Percentiles rank a stretch among this genome's conserved stretches.
phyloP scores from a whole-genome alignment of 2,888 invertebrate species.

The Athalia cordata region DNA sequence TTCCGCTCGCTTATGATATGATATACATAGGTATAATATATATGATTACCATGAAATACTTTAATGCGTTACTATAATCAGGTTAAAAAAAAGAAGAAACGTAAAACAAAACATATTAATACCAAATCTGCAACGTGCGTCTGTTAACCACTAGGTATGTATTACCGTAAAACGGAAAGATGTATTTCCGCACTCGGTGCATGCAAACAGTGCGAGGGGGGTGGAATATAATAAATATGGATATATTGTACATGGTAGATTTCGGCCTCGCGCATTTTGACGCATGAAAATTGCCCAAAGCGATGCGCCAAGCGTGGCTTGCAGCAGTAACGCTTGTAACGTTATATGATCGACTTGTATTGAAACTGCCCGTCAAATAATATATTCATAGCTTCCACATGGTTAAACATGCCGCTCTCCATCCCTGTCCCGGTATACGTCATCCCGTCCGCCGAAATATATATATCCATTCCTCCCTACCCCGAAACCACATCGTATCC shows the following conservation, averaged over 20 bases:
- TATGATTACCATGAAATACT: too few relatives aligned
- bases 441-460: conserved; percentile 37
- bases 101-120: too few relatives aligned
- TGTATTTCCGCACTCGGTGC: too few relatives aligned
- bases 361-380: conserved; percentile 72
- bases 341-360: conserved; percentile 70
- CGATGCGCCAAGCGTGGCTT: conserved; percentile 71
- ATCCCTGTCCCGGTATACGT: conserved; percentile 37
- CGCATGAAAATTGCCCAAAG: conserved; percentile 73
- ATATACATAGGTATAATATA: too few relatives aligned
- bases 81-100: too few relatives aligned
- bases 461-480: neutral
- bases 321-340: conserved; percentile 65
- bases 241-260: neutral
- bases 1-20: too few relatives aligned
- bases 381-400: conserved; percentile 73
- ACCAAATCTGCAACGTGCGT: too few relatives aligned
- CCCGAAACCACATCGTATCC: conserved; percentile 36
- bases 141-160: too few relatives aligned
- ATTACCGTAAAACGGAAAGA: too few relatives aligned
- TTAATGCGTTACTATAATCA: too few relatives aligned
- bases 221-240: neutral
- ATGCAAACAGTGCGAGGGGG: too few relatives aligned
- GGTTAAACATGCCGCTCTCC: conserved; percentile 65
- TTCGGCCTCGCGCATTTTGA: conserved; percentile 57